Conservation (phyloP, 1,140 invertebrate genomes). For the Oncopodura yosiiana region DNA sequence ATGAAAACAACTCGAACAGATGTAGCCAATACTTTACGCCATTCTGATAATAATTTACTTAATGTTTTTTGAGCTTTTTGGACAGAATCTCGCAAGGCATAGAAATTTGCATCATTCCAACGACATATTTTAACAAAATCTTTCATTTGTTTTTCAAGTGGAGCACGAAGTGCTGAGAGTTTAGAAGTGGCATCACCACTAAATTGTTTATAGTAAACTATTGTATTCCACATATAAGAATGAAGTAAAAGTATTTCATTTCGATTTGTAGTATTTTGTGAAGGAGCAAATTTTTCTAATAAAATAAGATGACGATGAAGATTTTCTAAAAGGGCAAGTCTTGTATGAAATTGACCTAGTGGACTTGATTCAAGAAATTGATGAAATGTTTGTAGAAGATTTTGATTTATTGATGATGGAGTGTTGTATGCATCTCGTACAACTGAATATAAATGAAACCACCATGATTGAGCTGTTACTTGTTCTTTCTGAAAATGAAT, state of each 20-base stretch:
- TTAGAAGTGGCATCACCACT: slow-evolving; percentile 49
- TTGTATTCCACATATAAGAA: slow-evolving; percentile 70
- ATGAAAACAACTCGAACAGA: slow-evolving; percentile 18
- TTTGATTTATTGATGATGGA: slow-evolving; percentile 41
- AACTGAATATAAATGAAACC: slow-evolving; percentile 71
- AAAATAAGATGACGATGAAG: slow-evolving; percentile 62
- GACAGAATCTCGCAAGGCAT: slow-evolving; percentile 77
- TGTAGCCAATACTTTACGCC: slow-evolving; percentile 13
- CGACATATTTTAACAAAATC: slow-evolving; percentile 92
- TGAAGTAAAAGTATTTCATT: slow-evolving; percentile 51
- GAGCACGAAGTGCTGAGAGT: slow-evolving; percentile 56
- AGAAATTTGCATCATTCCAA: slow-evolving; percentile 92
- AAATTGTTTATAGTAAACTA: slow-evolving; percentile 65
- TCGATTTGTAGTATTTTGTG: neutral
- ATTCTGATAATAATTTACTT: slow-evolving; percentile 76
- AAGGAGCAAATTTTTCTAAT: slow-evolving; percentile 8
- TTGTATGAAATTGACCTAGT: slow-evolving; percentile 68
- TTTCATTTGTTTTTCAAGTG: slow-evolving; percentile 82
- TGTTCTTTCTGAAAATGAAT: slow-evolving; percentile 48
- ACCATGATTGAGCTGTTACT: slow-evolving; percentile 64
- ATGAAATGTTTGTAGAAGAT: slow-evolving; percentile 46
- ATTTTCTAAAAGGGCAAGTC: slow-evolving; percentile 65
- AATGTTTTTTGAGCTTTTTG: slow-evolving; percentile 78
- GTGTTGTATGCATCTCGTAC: slow-evolving; percentile 47
- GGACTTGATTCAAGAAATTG: slow-evolving; percentile 75